Conservation (phyloP, 2,797 vertebrate genomes). For the Holocentrus rufus region DNA sequence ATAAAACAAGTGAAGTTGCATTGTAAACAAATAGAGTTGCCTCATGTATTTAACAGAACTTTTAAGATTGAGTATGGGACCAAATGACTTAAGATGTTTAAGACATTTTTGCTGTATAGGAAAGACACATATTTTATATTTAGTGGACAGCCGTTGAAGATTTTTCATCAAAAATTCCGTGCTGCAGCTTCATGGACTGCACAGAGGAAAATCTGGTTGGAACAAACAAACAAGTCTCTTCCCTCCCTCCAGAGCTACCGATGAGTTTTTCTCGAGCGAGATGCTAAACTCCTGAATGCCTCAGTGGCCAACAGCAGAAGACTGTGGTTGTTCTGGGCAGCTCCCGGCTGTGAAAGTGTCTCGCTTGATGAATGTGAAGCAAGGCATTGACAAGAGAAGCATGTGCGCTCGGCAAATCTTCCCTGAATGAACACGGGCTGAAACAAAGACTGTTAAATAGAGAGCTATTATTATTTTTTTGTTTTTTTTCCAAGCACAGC, state of each 20-base stretch:
- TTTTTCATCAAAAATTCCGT: not conserved
- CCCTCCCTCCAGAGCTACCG: constrained; percentile 28
- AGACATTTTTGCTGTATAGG: not conserved
- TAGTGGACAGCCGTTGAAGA: not conserved
- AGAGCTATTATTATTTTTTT: too few species aligned
- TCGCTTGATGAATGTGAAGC: constrained; percentile 57
- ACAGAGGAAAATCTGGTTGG: too few species aligned
- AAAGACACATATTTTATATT: not conserved
- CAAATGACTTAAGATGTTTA: not conserved
- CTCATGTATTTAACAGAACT: too few species aligned
- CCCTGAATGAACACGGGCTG: constrained; percentile 11
- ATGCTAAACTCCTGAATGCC: constrained; percentile 71
- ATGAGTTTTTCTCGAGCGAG: constrained; percentile 59
- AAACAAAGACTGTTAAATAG: not conserved
- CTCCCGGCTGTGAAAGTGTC: constrained; percentile 71
- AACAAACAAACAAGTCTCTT: constrained; percentile 45
- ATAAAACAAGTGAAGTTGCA: not conserved
- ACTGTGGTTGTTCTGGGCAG: constrained; percentile 51
- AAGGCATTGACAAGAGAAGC: constrained; percentile 51
- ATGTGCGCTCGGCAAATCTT: constrained; percentile 39
- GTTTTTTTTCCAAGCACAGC: not conserved
- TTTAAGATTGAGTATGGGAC: too few species aligned
- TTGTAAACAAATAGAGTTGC: not conserved
- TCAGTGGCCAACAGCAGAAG: constrained; percentile 57
- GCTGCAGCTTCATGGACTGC: not conserved